A percentile compares a stretch with the other conserved stretches of the same genome.
Evolutionary conservation across 2,888 invertebrate genomes (phyloP).

Genomic region (Hyalella azteca): DNA sequence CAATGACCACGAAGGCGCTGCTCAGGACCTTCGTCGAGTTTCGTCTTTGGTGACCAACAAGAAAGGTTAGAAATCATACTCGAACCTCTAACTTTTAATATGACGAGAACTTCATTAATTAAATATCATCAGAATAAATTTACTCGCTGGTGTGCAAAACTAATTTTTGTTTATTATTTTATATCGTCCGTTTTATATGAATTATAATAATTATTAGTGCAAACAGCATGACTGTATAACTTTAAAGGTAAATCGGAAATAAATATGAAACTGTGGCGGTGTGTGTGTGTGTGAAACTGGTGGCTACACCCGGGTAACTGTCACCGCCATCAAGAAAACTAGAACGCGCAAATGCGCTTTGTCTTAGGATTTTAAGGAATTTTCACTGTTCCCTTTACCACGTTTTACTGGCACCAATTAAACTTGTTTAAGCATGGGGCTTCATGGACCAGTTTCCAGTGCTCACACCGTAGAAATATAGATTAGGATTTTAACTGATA

Average conservation of each 20-base stretch:
- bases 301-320: no score
- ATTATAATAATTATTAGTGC: background rate
- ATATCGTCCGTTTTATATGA: background rate
- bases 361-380: no score
- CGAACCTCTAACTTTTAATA: background rate
- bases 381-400: no score
- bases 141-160: background rate
- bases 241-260: background rate
- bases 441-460: no score
- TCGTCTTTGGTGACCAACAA: conserved; percentile 49
- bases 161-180: background rate
- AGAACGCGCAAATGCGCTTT: no score
- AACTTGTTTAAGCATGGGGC: no score
- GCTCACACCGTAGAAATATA: no score
- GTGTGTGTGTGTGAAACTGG: no score
- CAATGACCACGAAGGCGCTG: background rate
- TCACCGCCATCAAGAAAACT: no score
- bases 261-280: no score
- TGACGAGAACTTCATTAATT: background rate
- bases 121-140: background rate
- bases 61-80: conserved; percentile 40
- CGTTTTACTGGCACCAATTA: no score
- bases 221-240: background rate
- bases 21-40: conserved; percentile 45
- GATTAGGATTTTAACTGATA: no score